Conservation (phyloP, 2,797 vertebrate genomes). For the Microctenopoma stevenorrisi region DNA sequence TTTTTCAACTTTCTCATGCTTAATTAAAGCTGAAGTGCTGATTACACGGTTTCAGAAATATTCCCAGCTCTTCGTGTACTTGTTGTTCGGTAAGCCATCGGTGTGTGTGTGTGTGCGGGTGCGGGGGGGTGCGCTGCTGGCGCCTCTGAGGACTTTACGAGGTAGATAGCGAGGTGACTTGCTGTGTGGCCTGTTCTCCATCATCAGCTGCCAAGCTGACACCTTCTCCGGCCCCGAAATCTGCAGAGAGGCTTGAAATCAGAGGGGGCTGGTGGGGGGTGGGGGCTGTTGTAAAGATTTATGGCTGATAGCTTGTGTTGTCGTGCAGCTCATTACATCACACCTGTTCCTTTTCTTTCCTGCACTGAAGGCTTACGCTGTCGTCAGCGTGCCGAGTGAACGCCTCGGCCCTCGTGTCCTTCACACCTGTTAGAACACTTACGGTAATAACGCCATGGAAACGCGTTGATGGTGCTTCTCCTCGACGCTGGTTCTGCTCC, state of each 20-base stretch:
- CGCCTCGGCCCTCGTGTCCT: slow-evolving; percentile 20
- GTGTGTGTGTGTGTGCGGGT: neutral
- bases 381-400: slow-evolving; percentile 17
- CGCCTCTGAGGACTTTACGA: slow-evolving; percentile 57
- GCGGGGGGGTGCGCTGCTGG: slow-evolving; percentile 30
- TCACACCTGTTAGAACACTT: slow-evolving; percentile 33
- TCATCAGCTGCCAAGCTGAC: slow-evolving; percentile 63
- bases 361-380: slow-evolving; percentile 30
- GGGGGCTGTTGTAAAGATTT: slow-evolving; percentile 53
- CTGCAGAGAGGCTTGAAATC: slow-evolving; percentile 25
- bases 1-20: slow-evolving; percentile 15
- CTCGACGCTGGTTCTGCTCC: slow-evolving; percentile 4
- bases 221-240: slow-evolving; percentile 38
- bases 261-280: neutral
- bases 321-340: slow-evolving; percentile 48
- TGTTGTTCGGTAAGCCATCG: slow-evolving; percentile 33
- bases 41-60: neutral
- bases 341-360: slow-evolving; percentile 71
- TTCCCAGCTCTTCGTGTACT: slow-evolving; percentile 2
- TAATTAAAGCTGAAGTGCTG: slow-evolving; percentile 4
- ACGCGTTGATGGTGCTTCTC: neutral
- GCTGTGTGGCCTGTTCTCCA: slow-evolving; percentile 61
- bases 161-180: slow-evolving; percentile 66
- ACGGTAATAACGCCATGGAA: neutral
- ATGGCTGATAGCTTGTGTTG: slow-evolving; percentile 51